Evolutionary conservation across 1,140 invertebrate species (phyloP).

Genomic region (Dryas iulia): DNA sequence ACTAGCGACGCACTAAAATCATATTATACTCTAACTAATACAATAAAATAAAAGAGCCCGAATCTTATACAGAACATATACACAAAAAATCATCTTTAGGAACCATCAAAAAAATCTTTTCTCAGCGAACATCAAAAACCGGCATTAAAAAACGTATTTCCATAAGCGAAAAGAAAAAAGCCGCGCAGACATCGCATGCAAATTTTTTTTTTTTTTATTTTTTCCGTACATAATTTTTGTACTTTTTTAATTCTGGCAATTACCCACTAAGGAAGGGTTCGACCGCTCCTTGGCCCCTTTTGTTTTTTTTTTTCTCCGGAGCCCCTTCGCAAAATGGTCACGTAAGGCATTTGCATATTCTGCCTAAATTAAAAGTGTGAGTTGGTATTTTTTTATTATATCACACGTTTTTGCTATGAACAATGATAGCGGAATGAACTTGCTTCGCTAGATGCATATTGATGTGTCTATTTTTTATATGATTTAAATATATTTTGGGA

Average conservation of each 20-base stretch:
- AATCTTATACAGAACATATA: conserved; percentile 2
- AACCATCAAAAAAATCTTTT: conserved; percentile 38
- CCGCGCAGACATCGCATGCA: conserved; percentile 40
- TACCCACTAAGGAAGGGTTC: conserved; percentile 45
- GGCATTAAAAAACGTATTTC: conserved; percentile 40
- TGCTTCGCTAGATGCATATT: conserved; percentile 22
- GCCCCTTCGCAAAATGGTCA: conserved; percentile 52
- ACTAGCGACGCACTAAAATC: no score
- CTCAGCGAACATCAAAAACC: conserved; percentile 31
- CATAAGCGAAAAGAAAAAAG: conserved; percentile 48
- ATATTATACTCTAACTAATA: no score
- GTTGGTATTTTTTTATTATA: conserved; percentile 38
- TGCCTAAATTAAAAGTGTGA: conserved; percentile 46
- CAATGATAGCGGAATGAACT: conserved; percentile 43
- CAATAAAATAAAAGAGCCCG: background rate
- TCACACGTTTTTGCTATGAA: conserved; percentile 48
- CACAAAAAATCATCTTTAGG: conserved; percentile 14
- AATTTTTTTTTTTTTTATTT: conserved; percentile 42
- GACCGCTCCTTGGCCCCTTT: conserved; percentile 39
- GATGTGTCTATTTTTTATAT: background rate
- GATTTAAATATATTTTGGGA: background rate
- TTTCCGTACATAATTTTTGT: conserved; percentile 19
- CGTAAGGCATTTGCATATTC: conserved; percentile 50
- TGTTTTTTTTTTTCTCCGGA: conserved; percentile 36
- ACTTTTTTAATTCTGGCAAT: conserved; percentile 44